Conservation (phyloP, 1,140 invertebrate species). For the Calliphora vicina region DNA sequence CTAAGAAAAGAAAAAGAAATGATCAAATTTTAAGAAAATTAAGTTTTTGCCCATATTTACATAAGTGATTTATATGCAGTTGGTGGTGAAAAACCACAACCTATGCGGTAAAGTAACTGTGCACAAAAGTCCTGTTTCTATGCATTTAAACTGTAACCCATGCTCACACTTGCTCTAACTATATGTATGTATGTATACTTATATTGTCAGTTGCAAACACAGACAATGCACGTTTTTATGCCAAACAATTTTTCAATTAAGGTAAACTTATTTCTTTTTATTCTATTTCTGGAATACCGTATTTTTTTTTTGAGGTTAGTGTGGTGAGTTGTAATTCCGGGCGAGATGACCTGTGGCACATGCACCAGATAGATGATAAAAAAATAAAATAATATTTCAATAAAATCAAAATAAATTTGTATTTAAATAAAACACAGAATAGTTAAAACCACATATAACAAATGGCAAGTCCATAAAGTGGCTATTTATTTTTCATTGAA, state of each 20-base stretch:
- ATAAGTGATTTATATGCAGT: constrained; percentile 29
- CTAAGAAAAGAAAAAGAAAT: no score
- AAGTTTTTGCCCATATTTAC: no score
- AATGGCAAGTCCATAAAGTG: no score
- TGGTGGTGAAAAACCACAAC: constrained; percentile 21
- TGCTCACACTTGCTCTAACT: not conserved
- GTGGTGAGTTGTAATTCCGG: not conserved
- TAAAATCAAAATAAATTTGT: no score
- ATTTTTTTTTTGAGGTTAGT: not conserved
- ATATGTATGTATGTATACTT: not conserved
- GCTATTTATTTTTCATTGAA: no score
- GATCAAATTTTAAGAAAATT: no score
- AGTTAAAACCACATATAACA: no score
- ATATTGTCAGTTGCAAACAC: not conserved
- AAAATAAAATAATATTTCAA: no score
- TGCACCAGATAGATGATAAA: no score
- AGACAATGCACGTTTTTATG: constrained; percentile 18
- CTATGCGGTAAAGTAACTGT: constrained; percentile 2
- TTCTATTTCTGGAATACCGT: not conserved
- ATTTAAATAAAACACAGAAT: no score
- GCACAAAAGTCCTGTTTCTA: not conserved
- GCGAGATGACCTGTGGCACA: not conserved
- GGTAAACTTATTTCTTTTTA: constrained; percentile 1
- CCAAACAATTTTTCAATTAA: constrained; percentile 34
- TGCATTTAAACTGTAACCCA: not conserved